Evolutionary conservation across 2,113 vertebrate species (phyloP), one percentile per base, ranked within the genome.

Genomic region (Myotis yumanensis): DNA sequence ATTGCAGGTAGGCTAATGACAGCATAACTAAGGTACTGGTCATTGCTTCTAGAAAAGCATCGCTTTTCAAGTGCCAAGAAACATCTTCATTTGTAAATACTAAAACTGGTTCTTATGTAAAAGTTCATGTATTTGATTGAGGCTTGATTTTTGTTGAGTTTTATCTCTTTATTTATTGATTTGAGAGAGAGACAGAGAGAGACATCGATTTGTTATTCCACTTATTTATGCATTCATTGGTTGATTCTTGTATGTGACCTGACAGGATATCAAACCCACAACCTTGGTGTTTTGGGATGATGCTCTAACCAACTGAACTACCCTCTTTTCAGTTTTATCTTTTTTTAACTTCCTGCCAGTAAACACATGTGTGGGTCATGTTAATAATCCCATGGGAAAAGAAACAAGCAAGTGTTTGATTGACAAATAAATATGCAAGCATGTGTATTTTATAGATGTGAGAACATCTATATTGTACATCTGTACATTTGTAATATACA

Each of bases 401-500:
- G 77, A 93, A 88, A 82, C 80, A 86, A 95, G 30, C 73, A 84
- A 93, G 30, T 80, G 75, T 86, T 90, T 92, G 79, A 66, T 89
- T 90, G 79, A 66, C 12, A 87, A 83, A 54, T 72, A 77, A 75
- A 59, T 89, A 79, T 75, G 46, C 22, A 48, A 82, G 52, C 20
- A 68, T 8, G 35, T 79, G 12, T 62, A 46, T 96, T 75, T 82
- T 92, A 59, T 37, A 75, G 79, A 22, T 83, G 54, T n/a, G 30
- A 32, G 17, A 77, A 32, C 30, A 22, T 52, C 75, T 77, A 11
- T 77, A 77, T 77, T 52, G n/a, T 48, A n/a, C 30, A 52, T 52
- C 46, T 52, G 51, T 77, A 77, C 75, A 52, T 77, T 48, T n/a
- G 32, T 52, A 77, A 76, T 76, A 20, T 32, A 76, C 46, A 51